These are phyloP conservation scores for Ichneumon xanthorius DNA, from an alignment of 2,888 invertebrate species.

Conservation along the genomic window DNA sequence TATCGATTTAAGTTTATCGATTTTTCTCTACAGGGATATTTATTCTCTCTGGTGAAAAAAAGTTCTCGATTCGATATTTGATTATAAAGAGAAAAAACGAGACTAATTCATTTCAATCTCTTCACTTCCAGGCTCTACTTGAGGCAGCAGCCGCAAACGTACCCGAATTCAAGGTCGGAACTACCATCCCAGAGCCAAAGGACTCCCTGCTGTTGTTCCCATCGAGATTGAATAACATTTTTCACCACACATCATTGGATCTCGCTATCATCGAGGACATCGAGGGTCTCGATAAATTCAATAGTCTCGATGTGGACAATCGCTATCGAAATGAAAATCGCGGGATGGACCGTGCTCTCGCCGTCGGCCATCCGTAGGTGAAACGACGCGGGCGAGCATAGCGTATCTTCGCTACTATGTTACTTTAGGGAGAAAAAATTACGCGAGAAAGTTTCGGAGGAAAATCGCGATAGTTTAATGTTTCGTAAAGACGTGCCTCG, in stretches of 20 bases:
- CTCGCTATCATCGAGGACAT: slow-evolving; percentile 11
- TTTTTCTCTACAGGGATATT: background rate
- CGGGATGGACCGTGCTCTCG: background rate
- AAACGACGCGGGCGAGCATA: background rate
- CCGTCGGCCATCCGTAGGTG: background rate
- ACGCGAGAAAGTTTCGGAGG: background rate
- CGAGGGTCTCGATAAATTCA: slow-evolving; percentile 17
- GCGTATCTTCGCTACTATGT: no score
- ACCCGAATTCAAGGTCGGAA: slow-evolving; percentile 67
- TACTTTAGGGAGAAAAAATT: background rate
- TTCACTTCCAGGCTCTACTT: slow-evolving; percentile 57
- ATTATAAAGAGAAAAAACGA: background rate
- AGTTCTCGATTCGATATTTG: background rate
- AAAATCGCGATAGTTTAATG: background rate
- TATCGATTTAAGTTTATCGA: background rate
- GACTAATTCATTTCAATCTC: slow-evolving; percentile 9
- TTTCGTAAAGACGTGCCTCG: background rate
- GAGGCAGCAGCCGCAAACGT: slow-evolving; percentile 49
- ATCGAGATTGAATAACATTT: slow-evolving; percentile 53
- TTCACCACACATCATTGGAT: slow-evolving; percentile 39
- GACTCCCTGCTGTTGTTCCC: slow-evolving; percentile 65
- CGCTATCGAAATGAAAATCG: background rate
- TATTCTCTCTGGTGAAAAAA: background rate
- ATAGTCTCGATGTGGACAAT: slow-evolving; percentile 20
- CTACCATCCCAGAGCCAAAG: slow-evolving; percentile 67